Conservation (phyloP, 2,113 vertebrate genomes). For the Acrocephalus arundinaceus region DNA sequence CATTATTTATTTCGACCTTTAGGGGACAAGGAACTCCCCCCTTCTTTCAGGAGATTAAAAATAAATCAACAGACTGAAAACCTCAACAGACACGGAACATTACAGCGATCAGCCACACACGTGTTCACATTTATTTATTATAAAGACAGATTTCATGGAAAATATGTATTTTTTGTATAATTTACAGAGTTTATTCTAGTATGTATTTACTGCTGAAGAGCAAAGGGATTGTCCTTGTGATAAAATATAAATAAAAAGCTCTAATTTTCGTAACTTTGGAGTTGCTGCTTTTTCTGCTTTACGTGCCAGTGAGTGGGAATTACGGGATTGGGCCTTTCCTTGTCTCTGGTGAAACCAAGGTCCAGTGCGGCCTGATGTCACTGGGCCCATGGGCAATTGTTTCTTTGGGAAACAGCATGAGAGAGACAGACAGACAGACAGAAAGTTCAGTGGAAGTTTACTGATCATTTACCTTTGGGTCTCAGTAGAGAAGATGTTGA, state of each 20-base stretch:
- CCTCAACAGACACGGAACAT: constrained; percentile 74
- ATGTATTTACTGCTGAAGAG: constrained; percentile 78
- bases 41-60: constrained; percentile 79
- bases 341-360: background rate
- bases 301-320: fast-evolving
- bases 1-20: constrained; percentile 83
- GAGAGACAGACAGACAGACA: too few relatives aligned
- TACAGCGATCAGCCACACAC: constrained; percentile 74
- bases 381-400: background rate
- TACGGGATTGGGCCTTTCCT: fast-evolving
- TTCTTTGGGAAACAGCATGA: background rate
- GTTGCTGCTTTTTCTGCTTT: background rate
- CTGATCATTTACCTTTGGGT: background rate
- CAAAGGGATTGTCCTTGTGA: constrained; percentile 61
- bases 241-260: constrained; percentile 81
- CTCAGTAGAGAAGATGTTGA: background rate
- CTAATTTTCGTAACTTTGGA: constrained; percentile 77
- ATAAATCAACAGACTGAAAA: constrained; percentile 81
- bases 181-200: constrained; percentile 86
- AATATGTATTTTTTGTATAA: constrained; percentile 86
- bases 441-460: background rate
- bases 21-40: constrained; percentile 75
- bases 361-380: too few relatives aligned
- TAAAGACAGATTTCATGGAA: constrained; percentile 79
- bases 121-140: constrained; percentile 85